Evolutionary conservation across 2,113 vertebrate species (phyloP), one percentile per base, ranked within the genome.

Genomic region (Malurus cyaneus): DNA sequence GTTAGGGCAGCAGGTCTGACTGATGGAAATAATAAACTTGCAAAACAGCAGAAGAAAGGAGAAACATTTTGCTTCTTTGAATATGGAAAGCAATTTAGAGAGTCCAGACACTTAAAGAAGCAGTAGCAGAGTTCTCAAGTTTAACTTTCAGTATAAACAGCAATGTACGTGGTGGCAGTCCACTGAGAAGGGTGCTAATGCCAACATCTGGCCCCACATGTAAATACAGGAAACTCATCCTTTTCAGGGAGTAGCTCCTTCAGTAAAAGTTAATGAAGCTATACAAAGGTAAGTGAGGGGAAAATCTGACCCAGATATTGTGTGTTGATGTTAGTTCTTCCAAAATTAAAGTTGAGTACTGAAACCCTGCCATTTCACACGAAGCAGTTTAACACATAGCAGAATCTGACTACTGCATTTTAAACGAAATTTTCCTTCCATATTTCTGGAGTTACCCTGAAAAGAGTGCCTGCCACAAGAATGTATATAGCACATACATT

Each of bases 251-350:
- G 49, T 60, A 56, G 36, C 36, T 86, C 65, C 52, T 41, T 67
- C 44, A 46, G 71, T 84, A 76, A 86, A 96, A 95, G 57, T 86
- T 95, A 94, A 94, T 29, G 86, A 88, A 81, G 76, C 82, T 80
- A 28, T 25, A 21, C 28, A 71, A 82, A 88, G 47, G 50, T 80
- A 95, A 83, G 85, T 1, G 41, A 88, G 44, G 42, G 36, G 82
- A 64, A 94, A 93, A 96, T 86, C 56, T 88, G 76, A 71, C 80
- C 72, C 44, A 80, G 79, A 60, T 79, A 86, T 8, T 34, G 60
- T 12, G 9, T 74, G 41, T 42, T 80, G 39, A n/a, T 52, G 47
- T 36, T 57, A 70, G 28, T 47, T 61, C 42, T 72, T 86, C 44
- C 47, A 57, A 80, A 89, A 94, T 74, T 49, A 79, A 86, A 21